Evolutionary conservation across 2,797 vertebrate genomes (phyloP).

Genomic region (Loriculus beryllinus): DNA sequence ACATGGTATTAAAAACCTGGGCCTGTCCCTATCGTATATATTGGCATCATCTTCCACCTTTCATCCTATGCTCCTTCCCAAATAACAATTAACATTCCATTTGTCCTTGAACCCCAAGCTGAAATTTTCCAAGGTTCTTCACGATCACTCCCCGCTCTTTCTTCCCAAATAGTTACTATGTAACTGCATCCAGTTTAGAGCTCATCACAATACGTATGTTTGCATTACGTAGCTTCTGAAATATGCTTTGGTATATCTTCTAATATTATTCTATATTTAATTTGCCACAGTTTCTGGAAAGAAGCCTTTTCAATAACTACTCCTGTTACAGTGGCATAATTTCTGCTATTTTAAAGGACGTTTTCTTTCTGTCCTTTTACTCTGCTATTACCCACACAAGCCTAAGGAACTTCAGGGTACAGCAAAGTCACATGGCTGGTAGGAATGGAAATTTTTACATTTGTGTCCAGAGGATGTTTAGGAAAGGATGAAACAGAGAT

Average conservation of each 20-base stretch:
- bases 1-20: neutral
- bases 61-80: neutral
- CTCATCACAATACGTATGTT: neutral
- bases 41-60: neutral
- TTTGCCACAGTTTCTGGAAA: neutral
- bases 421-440: neutral
- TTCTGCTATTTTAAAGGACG: neutral
- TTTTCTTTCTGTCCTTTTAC: neutral
- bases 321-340: neutral
- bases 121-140: neutral
- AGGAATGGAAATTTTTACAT: neutral
- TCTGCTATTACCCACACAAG: neutral
- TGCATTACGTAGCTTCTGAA: neutral
- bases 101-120: neutral
- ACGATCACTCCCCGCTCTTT: neutral
- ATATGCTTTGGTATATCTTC: neutral
- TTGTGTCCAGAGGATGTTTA: neutral
- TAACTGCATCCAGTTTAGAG: neutral
- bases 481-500: neutral
- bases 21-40: neutral
- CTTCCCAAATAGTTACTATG: neutral
- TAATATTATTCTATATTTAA: neutral
- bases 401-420: neutral
- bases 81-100: neutral
- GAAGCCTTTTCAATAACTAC: neutral